Evolutionary conservation across 30 jellyfish, hydroid and myxozoan genomes (phyloP).

Genomic region (Nemopilema nomurai): DNA sequence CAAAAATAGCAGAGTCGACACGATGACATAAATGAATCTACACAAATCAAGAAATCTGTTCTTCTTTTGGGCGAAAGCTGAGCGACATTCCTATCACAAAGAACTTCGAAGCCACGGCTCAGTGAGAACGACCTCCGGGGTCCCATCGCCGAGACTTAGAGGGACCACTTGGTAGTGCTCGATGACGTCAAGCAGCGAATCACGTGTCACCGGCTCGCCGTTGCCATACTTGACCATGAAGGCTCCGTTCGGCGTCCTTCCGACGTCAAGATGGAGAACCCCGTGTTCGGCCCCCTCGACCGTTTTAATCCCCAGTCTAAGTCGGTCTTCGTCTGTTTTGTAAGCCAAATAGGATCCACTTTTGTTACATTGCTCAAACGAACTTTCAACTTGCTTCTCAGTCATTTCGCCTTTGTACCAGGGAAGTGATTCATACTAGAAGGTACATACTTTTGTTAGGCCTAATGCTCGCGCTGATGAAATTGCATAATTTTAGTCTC

Average conservation of each 20-base stretch:
- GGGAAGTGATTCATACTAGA: conserved; percentile 52
- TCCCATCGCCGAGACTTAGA: conserved; percentile 58
- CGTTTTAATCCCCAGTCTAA: conserved; percentile 66
- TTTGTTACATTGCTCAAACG: conserved; percentile 35
- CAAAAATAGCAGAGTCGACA: too few species aligned
- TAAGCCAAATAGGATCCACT: conserved; percentile 72
- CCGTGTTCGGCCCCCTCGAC: conserved; percentile 61
- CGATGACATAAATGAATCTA: not conserved
- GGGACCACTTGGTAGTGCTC: conserved; percentile 80
- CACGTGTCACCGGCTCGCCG: conserved; percentile 64
- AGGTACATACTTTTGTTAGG: not conserved
- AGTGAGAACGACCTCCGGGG: conserved; percentile 73
- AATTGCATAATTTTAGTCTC: too few species aligned
- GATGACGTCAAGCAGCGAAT: conserved; percentile 51
- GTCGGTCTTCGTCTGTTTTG: conserved; percentile 33
- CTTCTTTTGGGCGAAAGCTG: not conserved
- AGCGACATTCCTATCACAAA: not conserved
- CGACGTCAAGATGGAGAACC: conserved; percentile 56
- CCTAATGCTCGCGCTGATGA: not conserved
- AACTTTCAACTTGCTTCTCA: conserved; percentile 50
- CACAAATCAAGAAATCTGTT: not conserved
- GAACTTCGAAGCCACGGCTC: conserved; percentile 81
- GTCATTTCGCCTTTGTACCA: conserved; percentile 77
- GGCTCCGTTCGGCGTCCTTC: conserved; percentile 59
- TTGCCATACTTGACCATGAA: conserved; percentile 70